Conservation (phyloP, 1,140 invertebrate species). For the Ceratosolen solmsi region DNA sequence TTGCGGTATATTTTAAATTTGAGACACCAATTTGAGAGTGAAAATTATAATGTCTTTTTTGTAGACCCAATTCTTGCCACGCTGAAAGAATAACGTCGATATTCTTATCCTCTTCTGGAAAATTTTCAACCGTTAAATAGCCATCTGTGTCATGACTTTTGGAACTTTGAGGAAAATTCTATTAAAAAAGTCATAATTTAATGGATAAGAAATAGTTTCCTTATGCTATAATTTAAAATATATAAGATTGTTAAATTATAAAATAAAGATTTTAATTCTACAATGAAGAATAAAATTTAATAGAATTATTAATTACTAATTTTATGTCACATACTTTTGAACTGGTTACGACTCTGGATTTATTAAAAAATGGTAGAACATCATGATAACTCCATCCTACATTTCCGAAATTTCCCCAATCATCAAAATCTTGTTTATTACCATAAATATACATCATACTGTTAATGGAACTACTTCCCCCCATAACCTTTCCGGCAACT, state of each 20-base stretch:
- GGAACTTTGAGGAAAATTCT: conserved; percentile 42
- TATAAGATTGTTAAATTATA: too few relatives aligned
- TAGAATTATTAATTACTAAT: too few relatives aligned
- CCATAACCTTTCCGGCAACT: conserved; percentile 36
- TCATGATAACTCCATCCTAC: conserved; percentile 77
- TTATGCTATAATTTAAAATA: too few relatives aligned
- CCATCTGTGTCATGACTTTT: conserved; percentile 9
- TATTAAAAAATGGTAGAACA: conserved; percentile 74
- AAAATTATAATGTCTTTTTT: conserved; percentile 31
- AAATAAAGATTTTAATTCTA: too few relatives aligned
- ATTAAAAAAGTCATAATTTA: conserved; percentile 19
- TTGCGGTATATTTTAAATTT: not conserved
- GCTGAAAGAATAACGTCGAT: conserved; percentile 41
- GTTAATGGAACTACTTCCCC: conserved; percentile 33
- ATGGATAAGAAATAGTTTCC: not conserved
- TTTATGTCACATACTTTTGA: too few relatives aligned
- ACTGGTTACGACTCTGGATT: too few relatives aligned
- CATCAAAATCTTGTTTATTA: conserved; percentile 33
- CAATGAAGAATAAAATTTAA: too few relatives aligned
- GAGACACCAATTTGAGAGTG: conserved; percentile 22
- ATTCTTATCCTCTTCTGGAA: conserved; percentile 43
- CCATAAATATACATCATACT: conserved; percentile 24
- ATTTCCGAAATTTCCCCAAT: conserved; percentile 71
- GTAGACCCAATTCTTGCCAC: conserved; percentile 36
- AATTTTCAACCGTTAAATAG: conserved; percentile 17